These are phyloP conservation scores for Platerodrilus igneus DNA, from an alignment of 2,888 invertebrate species.

Conservation along the genomic window DNA sequence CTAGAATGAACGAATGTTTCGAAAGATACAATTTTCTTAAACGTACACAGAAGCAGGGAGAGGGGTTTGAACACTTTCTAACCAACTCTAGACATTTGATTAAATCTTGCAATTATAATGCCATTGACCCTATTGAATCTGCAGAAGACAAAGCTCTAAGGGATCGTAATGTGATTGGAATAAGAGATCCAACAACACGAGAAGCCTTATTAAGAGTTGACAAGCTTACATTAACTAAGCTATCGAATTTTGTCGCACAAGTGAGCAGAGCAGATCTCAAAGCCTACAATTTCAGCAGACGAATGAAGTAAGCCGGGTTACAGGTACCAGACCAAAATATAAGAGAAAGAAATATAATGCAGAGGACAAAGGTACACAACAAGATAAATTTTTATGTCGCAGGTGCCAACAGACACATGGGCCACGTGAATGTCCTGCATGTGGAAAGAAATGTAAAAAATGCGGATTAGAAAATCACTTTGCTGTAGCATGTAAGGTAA, in stretches of 20 bases:
- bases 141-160: constrained; percentile 18
- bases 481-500: too few relatives aligned
- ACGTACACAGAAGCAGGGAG: constrained; percentile 26
- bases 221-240: constrained; percentile 24
- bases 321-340: too few relatives aligned
- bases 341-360: too few relatives aligned
- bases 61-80: constrained; percentile 30
- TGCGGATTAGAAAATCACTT: too few relatives aligned
- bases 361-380: too few relatives aligned
- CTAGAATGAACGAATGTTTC: constrained; percentile 29
- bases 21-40: constrained; percentile 28
- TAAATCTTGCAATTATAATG: constrained; percentile 13
- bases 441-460: too few relatives aligned
- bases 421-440: too few relatives aligned
- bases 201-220: constrained; percentile 28
- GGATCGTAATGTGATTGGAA: too few relatives aligned
- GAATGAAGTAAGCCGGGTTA: background rate
- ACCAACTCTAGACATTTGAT: constrained; percentile 18
- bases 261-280: constrained; percentile 1
- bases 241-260: too few relatives aligned
- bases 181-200: constrained; percentile 18
- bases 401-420: too few relatives aligned
- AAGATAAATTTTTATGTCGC: too few relatives aligned
- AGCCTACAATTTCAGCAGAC: background rate
- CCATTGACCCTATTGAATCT: constrained; percentile 7